Conservation (phyloP, 2,113 vertebrate genomes). For the Prionailurus viverrinus region DNA sequence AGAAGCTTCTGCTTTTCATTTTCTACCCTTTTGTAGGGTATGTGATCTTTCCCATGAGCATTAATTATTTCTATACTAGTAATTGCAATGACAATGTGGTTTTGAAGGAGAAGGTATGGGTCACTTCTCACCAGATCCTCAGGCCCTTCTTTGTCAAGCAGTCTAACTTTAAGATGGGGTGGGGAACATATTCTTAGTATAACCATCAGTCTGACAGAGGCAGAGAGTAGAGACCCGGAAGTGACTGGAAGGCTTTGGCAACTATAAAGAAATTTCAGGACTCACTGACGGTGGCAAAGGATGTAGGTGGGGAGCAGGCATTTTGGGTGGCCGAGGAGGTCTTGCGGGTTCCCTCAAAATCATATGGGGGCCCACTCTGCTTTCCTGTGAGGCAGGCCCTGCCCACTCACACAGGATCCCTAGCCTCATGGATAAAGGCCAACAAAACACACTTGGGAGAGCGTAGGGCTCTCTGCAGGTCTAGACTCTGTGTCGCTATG, state of each 20-base stretch:
- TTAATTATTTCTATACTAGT: neutral
- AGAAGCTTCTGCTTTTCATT: neutral
- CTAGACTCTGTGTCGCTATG: neutral
- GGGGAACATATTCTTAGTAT: neutral
- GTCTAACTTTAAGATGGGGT: neutral
- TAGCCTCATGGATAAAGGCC: neutral
- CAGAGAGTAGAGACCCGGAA: neutral
- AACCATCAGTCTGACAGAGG: neutral
- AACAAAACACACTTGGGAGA: neutral
- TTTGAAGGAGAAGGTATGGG: neutral
- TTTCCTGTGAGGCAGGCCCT: neutral
- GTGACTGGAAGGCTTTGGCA: neutral
- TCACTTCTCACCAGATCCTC: neutral
- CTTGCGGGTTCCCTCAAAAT: neutral
- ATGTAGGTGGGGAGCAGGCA: neutral
- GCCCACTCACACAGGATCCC: neutral
- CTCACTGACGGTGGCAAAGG: neutral
- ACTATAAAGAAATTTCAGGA: neutral
- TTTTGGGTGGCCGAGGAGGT: neutral
- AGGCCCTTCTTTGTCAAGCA: neutral
- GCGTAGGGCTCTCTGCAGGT: neutral
- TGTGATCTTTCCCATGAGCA: neutral
- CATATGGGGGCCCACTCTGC: neutral
- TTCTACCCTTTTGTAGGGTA: neutral
- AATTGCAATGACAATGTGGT: neutral